Percentiles rank a stretch among this genome's conserved stretches.
Conservation (phyloP, 1,140 invertebrate genomes). For the Hyles vespertilio region DNA sequence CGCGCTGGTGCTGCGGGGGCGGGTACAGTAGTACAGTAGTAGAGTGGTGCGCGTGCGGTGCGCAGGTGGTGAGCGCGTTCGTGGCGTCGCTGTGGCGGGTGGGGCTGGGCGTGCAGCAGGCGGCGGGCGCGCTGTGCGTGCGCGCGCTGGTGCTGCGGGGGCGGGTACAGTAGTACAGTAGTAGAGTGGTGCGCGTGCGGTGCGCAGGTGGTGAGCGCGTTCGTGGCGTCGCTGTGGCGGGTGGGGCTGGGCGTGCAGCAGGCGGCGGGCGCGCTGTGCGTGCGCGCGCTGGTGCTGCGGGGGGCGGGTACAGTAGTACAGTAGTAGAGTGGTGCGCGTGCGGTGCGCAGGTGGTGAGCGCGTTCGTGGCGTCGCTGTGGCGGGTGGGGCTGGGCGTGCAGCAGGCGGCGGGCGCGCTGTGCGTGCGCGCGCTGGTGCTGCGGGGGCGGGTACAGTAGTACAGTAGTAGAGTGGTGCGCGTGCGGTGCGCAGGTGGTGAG, state of each 20-base stretch:
- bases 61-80: conserved; percentile 54
- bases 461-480: too few relatives aligned
- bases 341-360: conserved; percentile 43
- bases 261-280: neutral
- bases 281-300: neutral
- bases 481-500: conserved; percentile 42
- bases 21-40: conserved; percentile 32
- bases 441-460: neutral
- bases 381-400: conserved; percentile 27
- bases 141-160: conserved; percentile 42
- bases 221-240: conserved; percentile 49
- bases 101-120: conserved; percentile 35
- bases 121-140: conserved; percentile 39
- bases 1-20: conserved; percentile 37
- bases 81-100: conserved; percentile 47
- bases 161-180: conserved; percentile 2
- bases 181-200: too few relatives aligned
- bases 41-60: conserved; percentile 27
- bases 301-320: neutral
- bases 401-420: neutral
- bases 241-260: conserved; percentile 23
- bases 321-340: too few relatives aligned
- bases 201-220: conserved; percentile 51
- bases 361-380: conserved; percentile 52
- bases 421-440: neutral